Conservation (phyloP, 2,113 vertebrate genomes). For the Cyphomyrus plagiostoma region DNA sequence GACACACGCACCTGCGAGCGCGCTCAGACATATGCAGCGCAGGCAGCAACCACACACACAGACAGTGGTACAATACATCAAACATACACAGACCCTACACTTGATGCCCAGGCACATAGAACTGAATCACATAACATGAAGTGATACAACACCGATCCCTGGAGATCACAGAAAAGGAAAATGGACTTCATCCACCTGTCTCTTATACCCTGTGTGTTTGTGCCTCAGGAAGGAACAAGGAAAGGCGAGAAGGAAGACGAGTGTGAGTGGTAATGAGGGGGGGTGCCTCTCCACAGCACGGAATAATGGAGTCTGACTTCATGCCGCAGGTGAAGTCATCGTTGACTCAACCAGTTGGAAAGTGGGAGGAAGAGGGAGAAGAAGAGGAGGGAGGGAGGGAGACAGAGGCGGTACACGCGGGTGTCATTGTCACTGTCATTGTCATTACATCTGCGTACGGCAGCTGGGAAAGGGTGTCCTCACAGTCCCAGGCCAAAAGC, state of each 20-base stretch:
- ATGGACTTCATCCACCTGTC: conserved; percentile 43
- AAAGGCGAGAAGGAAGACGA: neutral
- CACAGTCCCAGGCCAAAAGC: no score
- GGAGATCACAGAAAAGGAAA: conserved; percentile 49
- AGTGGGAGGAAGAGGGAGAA: conserved; percentile 2
- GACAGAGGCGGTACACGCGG: neutral
- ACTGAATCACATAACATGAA: conserved; percentile 38
- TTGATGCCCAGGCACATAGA: neutral
- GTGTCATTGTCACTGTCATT: neutral
- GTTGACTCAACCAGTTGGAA: conserved; percentile 31
- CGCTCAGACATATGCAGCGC: neutral
- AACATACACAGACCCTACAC: neutral
- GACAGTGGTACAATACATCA: conserved; percentile 11
- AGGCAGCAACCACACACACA: conserved; percentile 6
- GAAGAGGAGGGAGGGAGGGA: neutral
- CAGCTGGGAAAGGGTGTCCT: neutral
- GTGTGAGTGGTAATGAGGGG: conserved; percentile 22
- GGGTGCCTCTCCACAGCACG: conserved; percentile 27
- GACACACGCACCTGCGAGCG: neutral
- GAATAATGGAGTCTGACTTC: conserved; percentile 65
- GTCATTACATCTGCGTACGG: neutral
- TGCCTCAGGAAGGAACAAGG: neutral
- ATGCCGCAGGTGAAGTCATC: conserved; percentile 54
- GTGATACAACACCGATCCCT: conserved; percentile 47
- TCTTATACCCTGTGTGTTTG: conserved; percentile 29